Percentiles rank a stretch among this genome's conserved stretches.
Conservation (phyloP, 1,140 invertebrate genomes). For the Acyrthosiphon pisum region DNA sequence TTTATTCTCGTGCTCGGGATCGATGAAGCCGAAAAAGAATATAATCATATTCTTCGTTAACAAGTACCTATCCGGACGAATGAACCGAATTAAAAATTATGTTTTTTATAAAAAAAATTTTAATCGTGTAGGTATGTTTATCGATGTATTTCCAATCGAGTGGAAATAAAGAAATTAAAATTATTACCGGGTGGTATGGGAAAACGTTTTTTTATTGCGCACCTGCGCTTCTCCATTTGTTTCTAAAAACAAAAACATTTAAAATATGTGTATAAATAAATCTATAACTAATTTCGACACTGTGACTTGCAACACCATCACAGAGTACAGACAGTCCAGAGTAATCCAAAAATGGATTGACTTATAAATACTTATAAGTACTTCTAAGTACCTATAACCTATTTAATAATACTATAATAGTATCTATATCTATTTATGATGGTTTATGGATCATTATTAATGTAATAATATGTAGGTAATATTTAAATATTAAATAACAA, state of each 20-base stretch:
- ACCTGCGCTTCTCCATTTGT: not conserved
- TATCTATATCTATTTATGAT: too few species aligned
- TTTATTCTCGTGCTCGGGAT: constrained; percentile 26
- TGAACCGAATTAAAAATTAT: constrained; percentile 23
- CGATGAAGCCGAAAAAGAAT: constrained; percentile 26
- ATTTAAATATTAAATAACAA: not conserved
- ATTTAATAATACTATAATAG: too few species aligned
- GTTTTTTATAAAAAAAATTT: not conserved
- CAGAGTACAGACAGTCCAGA: not conserved
- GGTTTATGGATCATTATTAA: too few species aligned
- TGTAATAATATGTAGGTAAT: not conserved
- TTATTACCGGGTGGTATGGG: not conserved
- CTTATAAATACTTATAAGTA: too few species aligned
- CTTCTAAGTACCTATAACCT: too few species aligned
- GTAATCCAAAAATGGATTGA: not conserved
- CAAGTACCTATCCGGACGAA: constrained; percentile 10
- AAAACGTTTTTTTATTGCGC: not conserved
- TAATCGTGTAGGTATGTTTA: not conserved
- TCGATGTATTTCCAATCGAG: not conserved
- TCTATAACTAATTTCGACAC: too few species aligned
- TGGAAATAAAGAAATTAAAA: constrained; percentile 26
- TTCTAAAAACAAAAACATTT: not conserved
- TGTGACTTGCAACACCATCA: not conserved
- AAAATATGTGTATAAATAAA: not conserved
- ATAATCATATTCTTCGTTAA: constrained; percentile 35